Evolutionary conservation across 2,888 invertebrate species (phyloP).

Genomic region (Rhyacophila evoluta): DNA sequence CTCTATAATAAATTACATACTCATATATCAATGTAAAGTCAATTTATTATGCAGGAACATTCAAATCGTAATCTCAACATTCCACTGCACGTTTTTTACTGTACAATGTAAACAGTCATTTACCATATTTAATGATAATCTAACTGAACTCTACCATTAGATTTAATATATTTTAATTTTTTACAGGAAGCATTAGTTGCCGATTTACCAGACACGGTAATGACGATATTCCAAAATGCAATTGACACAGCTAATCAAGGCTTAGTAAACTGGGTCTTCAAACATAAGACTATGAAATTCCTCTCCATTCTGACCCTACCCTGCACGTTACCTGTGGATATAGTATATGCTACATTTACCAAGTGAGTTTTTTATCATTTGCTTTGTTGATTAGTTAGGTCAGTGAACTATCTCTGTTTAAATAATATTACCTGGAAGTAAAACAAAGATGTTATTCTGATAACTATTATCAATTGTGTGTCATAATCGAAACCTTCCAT

Average conservation of each 20-base stretch:
- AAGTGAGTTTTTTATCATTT: slow-evolving; percentile 85
- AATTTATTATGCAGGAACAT: no score
- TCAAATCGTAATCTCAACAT: no score
- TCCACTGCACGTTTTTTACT: no score
- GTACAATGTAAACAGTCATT: no score
- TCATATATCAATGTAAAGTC: no score
- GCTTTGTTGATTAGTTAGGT: slow-evolving; percentile 23
- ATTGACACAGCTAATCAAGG: slow-evolving; percentile 94
- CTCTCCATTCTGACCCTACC: slow-evolving; percentile 86
- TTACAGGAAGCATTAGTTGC: slow-evolving; percentile 86
- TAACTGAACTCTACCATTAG: no score
- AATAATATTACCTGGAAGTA: neutral
- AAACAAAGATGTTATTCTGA: neutral
- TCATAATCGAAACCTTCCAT: neutral
- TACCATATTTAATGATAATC: no score
- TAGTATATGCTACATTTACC: slow-evolving; percentile 86
- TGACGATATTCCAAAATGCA: slow-evolving; percentile 92
- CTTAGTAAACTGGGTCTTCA: slow-evolving; percentile 90
- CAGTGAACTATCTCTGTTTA: slow-evolving; percentile 33
- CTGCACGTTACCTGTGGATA: slow-evolving; percentile 88
- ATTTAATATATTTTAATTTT: slow-evolving; percentile 22
- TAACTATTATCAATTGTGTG: slow-evolving; percentile 17
- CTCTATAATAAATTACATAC: no score
- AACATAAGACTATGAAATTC: slow-evolving; percentile 83
- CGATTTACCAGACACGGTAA: slow-evolving; percentile 90